Evolutionary conservation across 2,888 invertebrate genomes (phyloP).

Genomic region (Melolontha melolontha): DNA sequence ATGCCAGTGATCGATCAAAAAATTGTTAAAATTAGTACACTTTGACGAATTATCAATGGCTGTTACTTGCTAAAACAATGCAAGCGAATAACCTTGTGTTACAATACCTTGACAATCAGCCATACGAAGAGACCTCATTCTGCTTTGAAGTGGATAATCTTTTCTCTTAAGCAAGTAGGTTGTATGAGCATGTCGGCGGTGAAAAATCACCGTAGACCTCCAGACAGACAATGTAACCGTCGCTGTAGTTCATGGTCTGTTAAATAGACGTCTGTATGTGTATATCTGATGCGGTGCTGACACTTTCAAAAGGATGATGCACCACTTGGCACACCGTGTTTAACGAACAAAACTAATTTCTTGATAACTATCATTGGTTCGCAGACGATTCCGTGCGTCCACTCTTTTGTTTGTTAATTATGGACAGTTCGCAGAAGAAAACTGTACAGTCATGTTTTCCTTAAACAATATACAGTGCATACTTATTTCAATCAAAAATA

Average conservation of each 20-base stretch:
- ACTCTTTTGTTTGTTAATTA: constrained; percentile 36
- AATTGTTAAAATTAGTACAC: too few relatives aligned
- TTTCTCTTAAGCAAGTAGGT: constrained; percentile 12
- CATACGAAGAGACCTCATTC: constrained; percentile 6
- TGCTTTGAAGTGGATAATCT: constrained; percentile 10
- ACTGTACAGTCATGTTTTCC: constrained; percentile 11
- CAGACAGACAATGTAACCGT: constrained; percentile 26
- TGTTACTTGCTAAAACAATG: too few relatives aligned
- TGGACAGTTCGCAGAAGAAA: neutral
- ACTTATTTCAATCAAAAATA: too few relatives aligned
- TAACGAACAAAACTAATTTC: constrained; percentile 37
- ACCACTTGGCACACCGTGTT: constrained; percentile 21
- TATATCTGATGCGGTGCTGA: constrained; percentile 31
- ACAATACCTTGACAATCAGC: constrained; percentile 1
- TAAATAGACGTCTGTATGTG: constrained; percentile 14
- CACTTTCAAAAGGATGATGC: constrained; percentile 31
- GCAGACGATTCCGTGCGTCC: constrained; percentile 13
- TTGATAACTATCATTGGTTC: constrained; percentile 18
- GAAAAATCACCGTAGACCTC: constrained; percentile 6
- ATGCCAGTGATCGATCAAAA: too few relatives aligned
- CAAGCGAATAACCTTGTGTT: too few relatives aligned
- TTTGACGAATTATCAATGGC: too few relatives aligned
- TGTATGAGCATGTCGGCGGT: neutral
- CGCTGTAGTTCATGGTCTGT: constrained; percentile 31
- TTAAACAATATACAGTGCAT: too few relatives aligned